phyloP scores from a whole-genome alignment of 2,797 vertebrate genomes.

The Rhinoraja longicauda region DNA sequence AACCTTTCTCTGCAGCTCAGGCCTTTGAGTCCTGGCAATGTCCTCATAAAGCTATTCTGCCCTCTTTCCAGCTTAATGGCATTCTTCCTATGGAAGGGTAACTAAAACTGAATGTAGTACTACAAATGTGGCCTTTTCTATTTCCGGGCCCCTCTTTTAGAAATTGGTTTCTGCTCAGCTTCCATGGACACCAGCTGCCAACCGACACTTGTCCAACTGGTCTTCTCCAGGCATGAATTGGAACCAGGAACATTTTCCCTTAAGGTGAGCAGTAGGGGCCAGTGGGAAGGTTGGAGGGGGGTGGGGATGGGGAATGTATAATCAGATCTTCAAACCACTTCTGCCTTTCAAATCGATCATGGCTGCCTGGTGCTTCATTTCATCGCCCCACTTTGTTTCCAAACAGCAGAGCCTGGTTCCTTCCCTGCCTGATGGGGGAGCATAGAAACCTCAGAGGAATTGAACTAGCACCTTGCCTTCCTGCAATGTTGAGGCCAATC shows the following conservation, averaged over 20 bases:
- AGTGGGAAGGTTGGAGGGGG: too few relatives aligned
- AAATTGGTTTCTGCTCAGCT: not conserved
- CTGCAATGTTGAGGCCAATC: not conserved
- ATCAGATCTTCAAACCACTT: not conserved
- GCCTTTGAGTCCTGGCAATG: too few relatives aligned
- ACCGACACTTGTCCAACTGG: not conserved
- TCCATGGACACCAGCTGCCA: not conserved
- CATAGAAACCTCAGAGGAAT: not conserved
- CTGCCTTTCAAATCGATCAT: not conserved
- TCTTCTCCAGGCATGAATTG: not conserved
- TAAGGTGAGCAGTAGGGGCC: not conserved
- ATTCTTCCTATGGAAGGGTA: too few relatives aligned
- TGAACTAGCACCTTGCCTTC: not conserved
- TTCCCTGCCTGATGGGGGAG: not conserved
- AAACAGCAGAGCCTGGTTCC: not conserved
- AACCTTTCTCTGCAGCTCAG: too few relatives aligned
- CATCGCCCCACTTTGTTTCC: not conserved
- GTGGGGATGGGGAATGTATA: not conserved
- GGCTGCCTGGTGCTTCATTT: not conserved
- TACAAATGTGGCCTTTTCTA: too few relatives aligned
- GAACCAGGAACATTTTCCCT: not conserved
- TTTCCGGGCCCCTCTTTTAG: not conserved
- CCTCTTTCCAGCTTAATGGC: too few relatives aligned
- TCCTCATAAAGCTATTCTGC: too few relatives aligned
- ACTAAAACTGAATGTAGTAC: too few relatives aligned